Conservation (phyloP, 1,140 invertebrate genomes). For the Lordiphosa mommai region DNA sequence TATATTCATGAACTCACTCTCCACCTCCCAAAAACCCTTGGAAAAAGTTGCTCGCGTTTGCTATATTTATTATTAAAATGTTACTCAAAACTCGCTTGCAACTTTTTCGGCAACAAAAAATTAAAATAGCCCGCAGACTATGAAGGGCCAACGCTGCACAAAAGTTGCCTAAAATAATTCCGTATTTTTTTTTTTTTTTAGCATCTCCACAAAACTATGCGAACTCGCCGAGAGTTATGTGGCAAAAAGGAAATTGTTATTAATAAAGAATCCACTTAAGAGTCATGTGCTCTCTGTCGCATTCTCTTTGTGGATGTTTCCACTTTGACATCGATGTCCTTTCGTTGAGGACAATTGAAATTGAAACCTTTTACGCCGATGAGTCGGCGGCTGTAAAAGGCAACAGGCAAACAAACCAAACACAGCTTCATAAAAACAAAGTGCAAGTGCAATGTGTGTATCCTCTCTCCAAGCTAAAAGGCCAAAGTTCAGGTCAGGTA, state of each 20-base stretch:
- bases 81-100: slow-evolving; percentile 52
- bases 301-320: not conserved
- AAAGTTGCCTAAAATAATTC: slow-evolving; percentile 52
- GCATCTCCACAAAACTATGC: slow-evolving; percentile 35
- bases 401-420: slow-evolving; percentile 1
- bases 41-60: slow-evolving; percentile 30
- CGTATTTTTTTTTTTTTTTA: slow-evolving; percentile 14
- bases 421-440: slow-evolving; percentile 31
- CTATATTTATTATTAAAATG: slow-evolving; percentile 74
- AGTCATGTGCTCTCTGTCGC: slow-evolving; percentile 6
- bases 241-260: slow-evolving; percentile 39
- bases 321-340: slow-evolving; percentile 14
- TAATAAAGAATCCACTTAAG: slow-evolving; percentile 48
- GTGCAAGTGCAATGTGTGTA: slow-evolving; percentile 22
- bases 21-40: slow-evolving; percentile 4
- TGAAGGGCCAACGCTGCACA: slow-evolving; percentile 39
- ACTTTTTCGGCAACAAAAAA: slow-evolving; percentile 59
- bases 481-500: slow-evolving; percentile 4
- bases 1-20: slow-evolving; percentile 1
- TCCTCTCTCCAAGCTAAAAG: not conserved
- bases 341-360: slow-evolving; percentile 61
- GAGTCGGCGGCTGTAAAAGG: slow-evolving; percentile 24
- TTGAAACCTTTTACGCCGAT: slow-evolving; percentile 65
- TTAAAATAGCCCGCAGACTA: slow-evolving; percentile 52
- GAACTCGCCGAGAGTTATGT: slow-evolving; percentile 15